These are phyloP conservation scores for Zeugodacus cucurbitae DNA, from an alignment of 1,140 invertebrate genomes.

Conservation along the genomic window DNA sequence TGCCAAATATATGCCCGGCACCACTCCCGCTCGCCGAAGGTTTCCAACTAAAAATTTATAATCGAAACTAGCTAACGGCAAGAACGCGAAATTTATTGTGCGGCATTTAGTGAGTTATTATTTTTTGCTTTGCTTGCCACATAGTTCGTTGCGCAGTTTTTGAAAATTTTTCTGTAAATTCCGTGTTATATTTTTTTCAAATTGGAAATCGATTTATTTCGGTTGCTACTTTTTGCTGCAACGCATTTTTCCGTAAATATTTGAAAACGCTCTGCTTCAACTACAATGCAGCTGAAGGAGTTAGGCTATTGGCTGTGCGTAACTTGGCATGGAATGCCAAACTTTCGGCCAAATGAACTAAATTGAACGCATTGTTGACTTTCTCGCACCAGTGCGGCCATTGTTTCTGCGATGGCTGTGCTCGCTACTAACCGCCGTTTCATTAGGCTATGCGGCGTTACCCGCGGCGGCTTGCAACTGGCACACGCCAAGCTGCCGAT, in stretches of 20 bases:
- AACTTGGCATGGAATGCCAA: neutral
- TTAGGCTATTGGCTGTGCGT: neutral
- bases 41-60: neutral
- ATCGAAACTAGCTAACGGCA: neutral
- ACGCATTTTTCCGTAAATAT: neutral
- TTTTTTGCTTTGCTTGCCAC: neutral
- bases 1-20: neutral
- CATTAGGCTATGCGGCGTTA: neutral
- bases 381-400: neutral
- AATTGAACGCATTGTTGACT: slow-evolving; percentile 24
- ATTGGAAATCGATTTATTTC: neutral
- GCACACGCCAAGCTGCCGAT: neutral
- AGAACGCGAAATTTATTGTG: slow-evolving; percentile 11
- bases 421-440: no score
- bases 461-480: neutral
- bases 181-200: neutral
- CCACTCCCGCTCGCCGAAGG: neutral
- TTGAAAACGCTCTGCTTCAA: neutral
- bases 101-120: neutral
- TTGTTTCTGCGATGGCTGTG: neutral
- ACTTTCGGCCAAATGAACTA: slow-evolving; percentile 14
- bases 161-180: neutral
- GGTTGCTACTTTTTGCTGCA: neutral
- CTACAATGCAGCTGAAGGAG: no score
- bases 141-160: neutral